Conservation (phyloP, 2,888 invertebrate genomes). For the Encarsia formosa region DNA sequence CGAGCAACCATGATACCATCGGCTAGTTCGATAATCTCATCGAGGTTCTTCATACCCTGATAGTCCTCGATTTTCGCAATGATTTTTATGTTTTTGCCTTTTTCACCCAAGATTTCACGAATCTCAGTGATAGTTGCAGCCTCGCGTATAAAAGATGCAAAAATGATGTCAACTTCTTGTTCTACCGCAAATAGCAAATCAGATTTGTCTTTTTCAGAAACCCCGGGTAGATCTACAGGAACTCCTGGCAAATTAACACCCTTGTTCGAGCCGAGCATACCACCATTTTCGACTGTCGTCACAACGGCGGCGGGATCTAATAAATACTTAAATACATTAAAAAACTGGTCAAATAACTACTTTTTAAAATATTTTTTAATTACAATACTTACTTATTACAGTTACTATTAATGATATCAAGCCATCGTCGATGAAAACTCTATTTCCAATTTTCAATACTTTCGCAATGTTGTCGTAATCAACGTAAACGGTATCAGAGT, state of each 20-base stretch:
- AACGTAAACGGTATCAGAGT: constrained; percentile 69
- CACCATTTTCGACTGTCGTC: constrained; percentile 93
- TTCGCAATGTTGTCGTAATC: constrained; percentile 95
- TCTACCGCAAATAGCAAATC: constrained; percentile 89
- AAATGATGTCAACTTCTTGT: constrained; percentile 91
- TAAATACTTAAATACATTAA: not conserved
- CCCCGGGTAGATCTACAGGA: constrained; percentile 92
- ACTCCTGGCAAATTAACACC: constrained; percentile 96
- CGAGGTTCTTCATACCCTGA: constrained; percentile 90
- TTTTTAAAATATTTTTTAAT: not conserved
- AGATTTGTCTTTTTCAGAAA: constrained; percentile 94
- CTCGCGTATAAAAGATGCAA: constrained; percentile 95
- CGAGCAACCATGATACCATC: constrained; percentile 99
- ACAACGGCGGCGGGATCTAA: constrained; percentile 53
- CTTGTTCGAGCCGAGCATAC: constrained; percentile 88
- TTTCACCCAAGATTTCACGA: constrained; percentile 76
- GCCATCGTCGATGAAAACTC: constrained; percentile 93
- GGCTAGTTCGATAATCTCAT: constrained; percentile 86
- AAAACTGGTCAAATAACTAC: constrained; percentile 9
- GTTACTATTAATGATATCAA: constrained; percentile 87
- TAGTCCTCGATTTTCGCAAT: constrained; percentile 99
- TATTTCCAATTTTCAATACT: constrained; percentile 79
- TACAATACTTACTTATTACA: constrained; percentile 59
- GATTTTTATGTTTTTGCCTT: constrained; percentile 88
- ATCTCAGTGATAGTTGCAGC: constrained; percentile 84